Base-by-base conservation (phyloP, 92 coral and sea anemone genomes). In the Heliopora coerulea region DNA sequence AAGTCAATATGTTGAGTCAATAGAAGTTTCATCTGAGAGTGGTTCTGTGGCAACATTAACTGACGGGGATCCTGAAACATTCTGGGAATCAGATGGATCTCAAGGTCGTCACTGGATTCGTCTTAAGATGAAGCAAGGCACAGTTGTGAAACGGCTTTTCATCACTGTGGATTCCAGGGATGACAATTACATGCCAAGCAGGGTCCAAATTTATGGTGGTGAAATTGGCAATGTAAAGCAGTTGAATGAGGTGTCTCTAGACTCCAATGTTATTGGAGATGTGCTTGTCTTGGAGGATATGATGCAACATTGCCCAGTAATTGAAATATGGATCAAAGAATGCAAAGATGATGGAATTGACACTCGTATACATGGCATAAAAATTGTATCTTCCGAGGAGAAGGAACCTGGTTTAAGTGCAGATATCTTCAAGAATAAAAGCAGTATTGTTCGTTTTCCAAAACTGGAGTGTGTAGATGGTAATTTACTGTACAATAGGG, bases 261-360 rank as follows among this genome's bases (percentile, higher is more conserved):
- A 93, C 61, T 87, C 89, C 60, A 88, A 74, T 73, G 31, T 81
- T 21, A 86, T 91, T 37, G 99, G 99, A 33, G 96, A 95, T 95
- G 91, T 88, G 24, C 81, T 87, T 42, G 64, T 95, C 24, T 79
- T 86, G 25, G 89, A 95, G 68, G 88, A 86, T 54, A 79, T 95
- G 96, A 83, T 84, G 3, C 87, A 95, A 74, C 87, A 64, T 49
- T 90, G 68, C 48, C 86, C 84, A 26, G 31, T 88, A 8, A 90
- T 95, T 78, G 95, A 90, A 60, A 90, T 95, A n/a, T 83, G 85
- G 78, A 88, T 95, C 49, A 90, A 88, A 54, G 99, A 95, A 44
- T 95, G 99, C 68, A 95, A 95, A 88, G 99, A 95, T 88, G 99
- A 95, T 49, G 99, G 99, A 8, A 95, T 95, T 80, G 99, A 95